Base-by-base conservation (phyloP, 2,888 invertebrate species). In the Ectemnius lituratus region DNA sequence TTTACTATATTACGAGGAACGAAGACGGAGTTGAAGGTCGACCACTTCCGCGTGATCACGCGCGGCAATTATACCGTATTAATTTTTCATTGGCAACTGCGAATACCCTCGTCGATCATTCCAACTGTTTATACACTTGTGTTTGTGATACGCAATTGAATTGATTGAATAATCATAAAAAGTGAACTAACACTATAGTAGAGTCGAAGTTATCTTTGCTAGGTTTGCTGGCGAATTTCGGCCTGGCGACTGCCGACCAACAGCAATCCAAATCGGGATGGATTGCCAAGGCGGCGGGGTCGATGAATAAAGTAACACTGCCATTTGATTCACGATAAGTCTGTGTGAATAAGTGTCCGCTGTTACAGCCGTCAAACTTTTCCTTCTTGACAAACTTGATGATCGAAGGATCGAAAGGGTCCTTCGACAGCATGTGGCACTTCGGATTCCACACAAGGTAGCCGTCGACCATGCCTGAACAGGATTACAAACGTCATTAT, bases 371-470 rank as follows among this genome's bases (percentile, higher is more conserved):
- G 73, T 92, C 92, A 79, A 93, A 93, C 70, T 92, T 91, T 71
- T 92, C 90, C 27, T 92, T 91, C 58, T 91, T 91, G 73, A 93
- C 92, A 76, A 92, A 92, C 72, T 91, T 89, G 88, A 91, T 92
- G 71, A 93, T 93, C 79, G 94, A 93, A 4, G 94, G 92, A 85
- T 94, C 92, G 71, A 94, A 82, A 75, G 94, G 93, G 16, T 89
- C 78, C 71, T 87, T 87, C 45, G 88, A 85, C 4, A 93, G 92
- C 86, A 95, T 94, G 85, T 92, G 93, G 84, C 95, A 95, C 85
- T 92, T 93, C 52, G 93, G 91, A 85, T 93, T 94, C 91, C 93
- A 92, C 2, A 94, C 92, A 70, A 93, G 86, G 82, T 92, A 93
- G 4, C 92, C 91, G 56, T 90, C 87, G 47, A 87, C 83, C 14